phyloP scores from a whole-genome alignment of 1,140 invertebrate species.

The Physella acuta region DNA sequence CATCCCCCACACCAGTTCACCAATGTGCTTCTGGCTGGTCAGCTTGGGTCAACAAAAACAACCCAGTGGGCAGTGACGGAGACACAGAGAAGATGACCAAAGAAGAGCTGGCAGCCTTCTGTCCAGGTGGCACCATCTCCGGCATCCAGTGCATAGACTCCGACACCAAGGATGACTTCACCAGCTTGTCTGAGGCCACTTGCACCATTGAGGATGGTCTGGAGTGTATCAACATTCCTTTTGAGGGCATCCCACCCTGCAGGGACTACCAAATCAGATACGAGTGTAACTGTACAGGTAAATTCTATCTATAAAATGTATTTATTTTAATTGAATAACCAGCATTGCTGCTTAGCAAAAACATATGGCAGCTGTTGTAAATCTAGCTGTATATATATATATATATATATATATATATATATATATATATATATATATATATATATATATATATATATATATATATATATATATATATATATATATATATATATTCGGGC shows the following conservation, averaged over 20 bases:
- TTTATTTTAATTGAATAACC: no score
- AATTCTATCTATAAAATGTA: constrained; percentile 21
- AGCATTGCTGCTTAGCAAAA: no score
- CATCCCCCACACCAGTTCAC: constrained; percentile 3
- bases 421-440: no score
- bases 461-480: no score
- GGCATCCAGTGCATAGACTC: constrained; percentile 39
- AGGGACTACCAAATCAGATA: constrained; percentile 60
- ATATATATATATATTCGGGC: no score
- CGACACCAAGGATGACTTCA: constrained; percentile 35
- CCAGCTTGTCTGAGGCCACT: constrained; percentile 37
- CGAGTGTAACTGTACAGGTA: constrained; percentile 53
- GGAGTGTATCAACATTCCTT: constrained; percentile 38
- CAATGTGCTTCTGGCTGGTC: constrained; percentile 32
- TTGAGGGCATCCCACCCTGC: constrained; percentile 46
- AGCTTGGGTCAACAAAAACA: constrained; percentile 31
- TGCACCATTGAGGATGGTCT: constrained; percentile 41
- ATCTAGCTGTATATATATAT: no score
- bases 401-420: no score
- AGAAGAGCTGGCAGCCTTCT: constrained; percentile 34
- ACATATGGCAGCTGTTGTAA: no score
- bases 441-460: no score
- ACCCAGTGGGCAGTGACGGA: constrained; percentile 20
- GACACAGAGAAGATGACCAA: constrained; percentile 38
- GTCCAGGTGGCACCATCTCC: constrained; percentile 38